A percentile compares a stretch with the other conserved stretches of the same genome.
phyloP scores from a whole-genome alignment of 2,888 invertebrate genomes.

The Marronus borbonicus region DNA sequence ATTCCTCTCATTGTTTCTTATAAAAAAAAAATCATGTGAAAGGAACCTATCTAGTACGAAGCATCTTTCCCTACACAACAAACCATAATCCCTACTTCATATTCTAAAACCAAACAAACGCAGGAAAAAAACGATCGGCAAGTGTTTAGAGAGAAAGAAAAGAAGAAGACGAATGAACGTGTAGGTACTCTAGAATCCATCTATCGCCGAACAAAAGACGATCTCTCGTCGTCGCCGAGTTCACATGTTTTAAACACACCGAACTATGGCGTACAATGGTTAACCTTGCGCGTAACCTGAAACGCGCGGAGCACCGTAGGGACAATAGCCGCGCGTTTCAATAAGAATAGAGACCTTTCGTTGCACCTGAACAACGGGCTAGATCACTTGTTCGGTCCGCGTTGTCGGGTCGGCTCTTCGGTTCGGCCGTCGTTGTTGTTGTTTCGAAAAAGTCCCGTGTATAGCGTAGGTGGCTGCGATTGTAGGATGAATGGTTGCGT shows the following conservation, averaged over 20 bases:
- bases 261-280: conserved; percentile 58
- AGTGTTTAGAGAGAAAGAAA: conserved; percentile 61
- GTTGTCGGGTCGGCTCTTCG: conserved; percentile 17
- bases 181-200: conserved; percentile 54
- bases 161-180: conserved; percentile 57
- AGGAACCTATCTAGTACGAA: background rate
- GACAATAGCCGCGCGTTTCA: background rate
- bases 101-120: conserved; percentile 59
- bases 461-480: conserved; percentile 8
- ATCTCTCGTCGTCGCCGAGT: conserved; percentile 56
- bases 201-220: conserved; percentile 65
- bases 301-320: conserved; percentile 58
- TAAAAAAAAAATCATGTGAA: background rate
- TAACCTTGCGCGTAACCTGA: conserved; percentile 66
- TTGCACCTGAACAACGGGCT: conserved; percentile 53
- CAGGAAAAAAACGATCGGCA: conserved; percentile 60
- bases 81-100: conserved; percentile 48
- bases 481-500: conserved; percentile 15
- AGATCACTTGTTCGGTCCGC: conserved; percentile 63
- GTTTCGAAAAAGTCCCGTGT: conserved; percentile 29
- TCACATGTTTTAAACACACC: conserved; percentile 64
- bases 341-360: background rate
- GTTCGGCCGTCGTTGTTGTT: background rate
- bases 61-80: no score
- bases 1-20: no score